Percentiles rank a stretch among this genome's conserved stretches.
Evolutionary conservation across 2,797 vertebrate genomes (phyloP).

Genomic region (Chiloscyllium punctatum): DNA sequence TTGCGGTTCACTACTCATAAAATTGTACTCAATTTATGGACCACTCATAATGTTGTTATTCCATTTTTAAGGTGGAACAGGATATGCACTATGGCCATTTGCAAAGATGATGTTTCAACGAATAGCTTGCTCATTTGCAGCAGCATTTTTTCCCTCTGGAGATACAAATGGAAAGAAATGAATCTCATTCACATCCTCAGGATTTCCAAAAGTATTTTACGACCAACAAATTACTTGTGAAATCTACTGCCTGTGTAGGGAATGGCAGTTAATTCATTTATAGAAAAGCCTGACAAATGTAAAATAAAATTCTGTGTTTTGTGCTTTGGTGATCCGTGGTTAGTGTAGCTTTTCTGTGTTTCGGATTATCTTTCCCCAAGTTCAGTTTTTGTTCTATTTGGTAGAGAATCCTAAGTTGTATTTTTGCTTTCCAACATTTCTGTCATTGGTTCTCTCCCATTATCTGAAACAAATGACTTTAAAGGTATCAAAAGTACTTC

Average conservation of each 20-base stretch:
- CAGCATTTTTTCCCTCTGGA: neutral
- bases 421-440: neutral
- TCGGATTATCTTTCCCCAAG: neutral
- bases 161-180: neutral
- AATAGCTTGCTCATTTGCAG: neutral
- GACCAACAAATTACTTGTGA: neutral
- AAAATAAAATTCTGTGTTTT: neutral
- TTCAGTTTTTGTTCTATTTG: neutral
- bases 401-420: neutral
- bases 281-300: neutral
- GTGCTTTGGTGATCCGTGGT: neutral
- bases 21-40: neutral
- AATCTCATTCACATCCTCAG: neutral
- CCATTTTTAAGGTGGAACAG: neutral
- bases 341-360: neutral
- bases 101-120: neutral
- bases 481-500: neutral
- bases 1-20: neutral
- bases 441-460: neutral
- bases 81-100: neutral
- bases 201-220: neutral
- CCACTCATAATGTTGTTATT: neutral
- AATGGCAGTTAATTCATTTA: neutral
- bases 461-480: slow-evolving; percentile 6
- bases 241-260: neutral